Evolutionary conservation across 2,113 vertebrate species (phyloP).

Genomic region (Phylloscopus trochiloides): DNA sequence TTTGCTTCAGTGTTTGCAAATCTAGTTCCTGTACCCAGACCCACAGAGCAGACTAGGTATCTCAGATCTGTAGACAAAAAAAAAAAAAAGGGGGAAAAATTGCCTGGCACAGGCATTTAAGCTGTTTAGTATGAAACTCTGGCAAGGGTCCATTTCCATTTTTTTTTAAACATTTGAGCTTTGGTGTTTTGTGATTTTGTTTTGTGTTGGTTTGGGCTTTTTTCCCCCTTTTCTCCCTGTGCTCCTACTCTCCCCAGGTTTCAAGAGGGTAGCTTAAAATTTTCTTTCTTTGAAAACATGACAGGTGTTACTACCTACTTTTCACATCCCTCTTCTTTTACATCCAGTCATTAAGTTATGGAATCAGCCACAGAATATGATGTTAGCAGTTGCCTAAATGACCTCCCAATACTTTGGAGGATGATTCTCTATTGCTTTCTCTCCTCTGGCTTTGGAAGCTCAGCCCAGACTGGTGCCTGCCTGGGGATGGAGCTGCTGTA

Average conservation of each 20-base stretch:
- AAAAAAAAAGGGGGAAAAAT: not conserved
- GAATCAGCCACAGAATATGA: not conserved
- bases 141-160: not conserved
- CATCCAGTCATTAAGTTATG: not conserved
- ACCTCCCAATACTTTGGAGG: accelerated
- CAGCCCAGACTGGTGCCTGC: not conserved
- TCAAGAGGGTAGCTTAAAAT: not conserved
- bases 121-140: not conserved
- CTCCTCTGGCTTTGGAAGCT: not conserved
- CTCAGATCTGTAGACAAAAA: not conserved
- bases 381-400: not conserved
- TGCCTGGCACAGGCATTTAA: not conserved
- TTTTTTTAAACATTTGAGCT: not conserved
- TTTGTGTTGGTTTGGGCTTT: accelerated
- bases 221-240: accelerated
- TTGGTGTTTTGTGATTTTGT: not conserved
- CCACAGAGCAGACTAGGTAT: not conserved
- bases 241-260: accelerated
- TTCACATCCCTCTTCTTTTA: not conserved
- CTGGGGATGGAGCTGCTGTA: not conserved
- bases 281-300: not conserved
- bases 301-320: not conserved
- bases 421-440: not conserved
- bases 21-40: not conserved
- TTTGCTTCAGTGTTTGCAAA: not conserved